These are phyloP conservation scores for Pimpla rufipes DNA, from an alignment of 2,888 invertebrate species.

Conservation along the genomic window DNA sequence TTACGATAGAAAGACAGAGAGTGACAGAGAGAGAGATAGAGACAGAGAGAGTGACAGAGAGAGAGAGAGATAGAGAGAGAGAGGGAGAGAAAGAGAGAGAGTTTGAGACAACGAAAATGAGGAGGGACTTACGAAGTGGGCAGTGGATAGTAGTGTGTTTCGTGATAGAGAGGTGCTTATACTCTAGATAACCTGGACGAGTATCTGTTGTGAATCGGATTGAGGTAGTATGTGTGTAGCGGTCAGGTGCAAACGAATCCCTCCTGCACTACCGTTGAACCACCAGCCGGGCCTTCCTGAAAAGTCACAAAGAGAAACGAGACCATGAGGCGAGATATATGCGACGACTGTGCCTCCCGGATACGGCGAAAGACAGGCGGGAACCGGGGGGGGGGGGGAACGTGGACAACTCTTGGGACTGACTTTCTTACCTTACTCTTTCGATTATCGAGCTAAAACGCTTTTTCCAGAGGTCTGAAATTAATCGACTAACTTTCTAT, in stretches of 20 bases:
- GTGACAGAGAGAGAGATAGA: too few species aligned
- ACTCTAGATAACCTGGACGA: slow-evolving; percentile 81
- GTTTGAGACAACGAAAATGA: slow-evolving; percentile 33
- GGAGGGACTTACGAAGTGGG: slow-evolving; percentile 81
- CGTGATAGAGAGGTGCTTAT: slow-evolving; percentile 76
- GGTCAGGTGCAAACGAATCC: slow-evolving; percentile 84
- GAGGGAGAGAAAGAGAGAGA: slow-evolving; percentile 12
- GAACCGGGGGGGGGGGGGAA: not conserved
- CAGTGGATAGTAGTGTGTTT: slow-evolving; percentile 79
- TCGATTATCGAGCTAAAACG: slow-evolving; percentile 50
- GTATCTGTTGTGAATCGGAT: slow-evolving; percentile 78
- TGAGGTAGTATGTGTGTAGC: slow-evolving; percentile 76
- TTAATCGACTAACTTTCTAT: slow-evolving; percentile 47
- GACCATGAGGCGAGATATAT: not conserved
- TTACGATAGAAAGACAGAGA: slow-evolving; percentile 42
- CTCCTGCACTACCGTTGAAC: slow-evolving; percentile 79
- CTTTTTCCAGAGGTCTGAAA: slow-evolving; percentile 52
- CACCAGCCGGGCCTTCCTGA: slow-evolving; percentile 79
- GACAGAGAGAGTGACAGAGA: too few species aligned
- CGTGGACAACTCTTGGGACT: slow-evolving; percentile 31
- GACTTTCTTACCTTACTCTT: slow-evolving; percentile 62
- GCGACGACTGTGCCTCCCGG: not conserved
- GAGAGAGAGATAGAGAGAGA: too few species aligned
- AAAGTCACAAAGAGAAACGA: slow-evolving; percentile 58
- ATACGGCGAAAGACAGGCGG: not conserved